Evolutionary conservation across 1,140 invertebrate genomes (phyloP), one percentile per base, ranked within the genome.

Genomic region (Vanessa tameamea): DNA sequence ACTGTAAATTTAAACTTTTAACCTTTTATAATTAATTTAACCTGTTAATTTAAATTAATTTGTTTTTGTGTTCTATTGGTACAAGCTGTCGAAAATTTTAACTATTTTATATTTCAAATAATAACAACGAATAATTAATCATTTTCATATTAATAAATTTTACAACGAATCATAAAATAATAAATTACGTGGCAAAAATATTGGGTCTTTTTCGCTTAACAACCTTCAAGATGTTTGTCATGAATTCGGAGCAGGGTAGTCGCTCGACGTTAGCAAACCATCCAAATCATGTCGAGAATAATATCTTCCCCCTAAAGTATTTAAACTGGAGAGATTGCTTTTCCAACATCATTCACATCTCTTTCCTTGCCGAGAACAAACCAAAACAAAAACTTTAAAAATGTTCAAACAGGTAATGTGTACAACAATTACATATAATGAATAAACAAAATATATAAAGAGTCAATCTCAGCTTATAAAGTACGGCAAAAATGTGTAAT

Each of bases 361-460:
- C 50, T 80, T 70, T 64, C 75, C 51, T 59, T 71, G 71, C 69
- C 69, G 37, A 75, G 59, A 76, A 77, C 71, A 72, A 79, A 77
- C 65, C 72, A 74, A 78, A 76, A 81, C 67, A 66, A 70, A 82
- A 78, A 69, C 64, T 73, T 69, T 74, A 73, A 87, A 82, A 79
- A 91, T 91, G 89, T 89, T 83, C 82, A 91, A 90, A 69, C 87
- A 88, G 88, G 89, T 91, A 84, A 85, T 43, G 1, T 43, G 37
- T 9, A 43, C 3, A 11, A 75, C 77, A 65, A 67, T 15, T 16
- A 57, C 16, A 74, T 16, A 61, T 20, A 53, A 61, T 47, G 12
- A 50, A 53, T 4, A 15, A 12, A 50, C 11, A 14, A 37, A 37
- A 7, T 7, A 37, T 9, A 50, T 50, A 50, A 12, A 50, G 11